Evolutionary conservation across 2,113 vertebrate species (phyloP).

Genomic region (Prolemur simus): DNA sequence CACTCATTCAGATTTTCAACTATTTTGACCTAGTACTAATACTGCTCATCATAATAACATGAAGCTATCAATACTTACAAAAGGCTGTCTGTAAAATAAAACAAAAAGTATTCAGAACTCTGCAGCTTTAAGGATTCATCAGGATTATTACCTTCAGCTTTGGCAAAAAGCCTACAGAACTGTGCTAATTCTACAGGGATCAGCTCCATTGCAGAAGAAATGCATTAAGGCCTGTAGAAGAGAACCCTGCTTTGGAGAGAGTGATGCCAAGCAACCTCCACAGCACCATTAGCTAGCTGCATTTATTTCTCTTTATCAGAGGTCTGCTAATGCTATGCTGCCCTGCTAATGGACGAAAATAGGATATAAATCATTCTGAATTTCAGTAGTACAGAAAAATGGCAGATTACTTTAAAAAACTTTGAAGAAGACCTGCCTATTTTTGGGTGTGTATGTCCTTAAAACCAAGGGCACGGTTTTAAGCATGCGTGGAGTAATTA

Average conservation of each 20-base stretch:
- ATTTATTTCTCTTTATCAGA: neutral
- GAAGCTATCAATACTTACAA: neutral
- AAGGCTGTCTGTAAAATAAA: neutral
- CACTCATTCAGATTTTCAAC: neutral
- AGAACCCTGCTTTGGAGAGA: neutral
- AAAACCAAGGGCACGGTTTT: constrained; percentile 27
- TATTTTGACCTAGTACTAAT: neutral
- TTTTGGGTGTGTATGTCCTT: neutral
- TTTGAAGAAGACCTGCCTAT: neutral
- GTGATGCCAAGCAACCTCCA: neutral
- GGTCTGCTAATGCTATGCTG: neutral
- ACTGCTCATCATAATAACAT: neutral
- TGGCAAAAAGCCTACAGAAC: neutral
- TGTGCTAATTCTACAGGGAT: constrained; percentile 2
- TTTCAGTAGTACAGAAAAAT: neutral
- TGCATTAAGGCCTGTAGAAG: constrained; percentile 23
- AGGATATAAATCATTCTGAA: neutral
- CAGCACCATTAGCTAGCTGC: neutral
- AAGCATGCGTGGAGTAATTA: neutral
- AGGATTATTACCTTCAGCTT: neutral
- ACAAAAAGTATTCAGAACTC: neutral
- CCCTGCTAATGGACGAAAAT: neutral
- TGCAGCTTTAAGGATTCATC: neutral
- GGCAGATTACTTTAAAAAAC: neutral
- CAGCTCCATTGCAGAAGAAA: neutral